Conservation (phyloP, 2,888 invertebrate species). For the Biston stratarius region DNA sequence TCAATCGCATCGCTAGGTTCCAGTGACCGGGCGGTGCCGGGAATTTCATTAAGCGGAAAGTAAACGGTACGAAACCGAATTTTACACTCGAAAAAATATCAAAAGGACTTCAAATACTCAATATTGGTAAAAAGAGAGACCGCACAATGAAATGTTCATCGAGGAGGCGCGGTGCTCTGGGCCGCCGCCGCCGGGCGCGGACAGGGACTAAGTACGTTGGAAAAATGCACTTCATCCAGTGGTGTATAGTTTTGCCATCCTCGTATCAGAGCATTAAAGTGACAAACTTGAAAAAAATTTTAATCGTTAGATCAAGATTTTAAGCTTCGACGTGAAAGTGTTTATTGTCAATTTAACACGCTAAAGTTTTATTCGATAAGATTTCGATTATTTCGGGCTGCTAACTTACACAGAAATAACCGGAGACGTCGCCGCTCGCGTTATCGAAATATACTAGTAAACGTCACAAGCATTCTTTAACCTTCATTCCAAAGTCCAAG, state of each 20-base stretch:
- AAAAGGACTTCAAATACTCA: slow-evolving; percentile 74
- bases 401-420: neutral
- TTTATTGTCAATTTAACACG: too few species aligned
- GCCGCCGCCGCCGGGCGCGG: neutral
- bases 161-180: slow-evolving; percentile 27
- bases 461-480: too few species aligned
- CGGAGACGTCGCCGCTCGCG: too few species aligned
- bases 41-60: slow-evolving; percentile 77
- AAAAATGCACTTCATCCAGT: too few species aligned
- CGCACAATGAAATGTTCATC: slow-evolving; percentile 75
- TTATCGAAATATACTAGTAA: neutral
- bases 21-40: slow-evolving; percentile 59
- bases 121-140: slow-evolving; percentile 74
- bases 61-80: slow-evolving; percentile 76
- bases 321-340: too few species aligned
- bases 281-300: too few species aligned
- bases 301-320: too few species aligned
- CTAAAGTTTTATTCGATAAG: too few species aligned
- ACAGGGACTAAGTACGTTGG: too few species aligned
- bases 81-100: slow-evolving; percentile 77
- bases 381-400: too few species aligned
- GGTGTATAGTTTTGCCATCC: too few species aligned
- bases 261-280: too few species aligned
- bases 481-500: neutral
- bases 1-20: slow-evolving; percentile 37